Base-by-base conservation (phyloP, 2,888 invertebrate species). In the Myopa tessellatipennis region DNA sequence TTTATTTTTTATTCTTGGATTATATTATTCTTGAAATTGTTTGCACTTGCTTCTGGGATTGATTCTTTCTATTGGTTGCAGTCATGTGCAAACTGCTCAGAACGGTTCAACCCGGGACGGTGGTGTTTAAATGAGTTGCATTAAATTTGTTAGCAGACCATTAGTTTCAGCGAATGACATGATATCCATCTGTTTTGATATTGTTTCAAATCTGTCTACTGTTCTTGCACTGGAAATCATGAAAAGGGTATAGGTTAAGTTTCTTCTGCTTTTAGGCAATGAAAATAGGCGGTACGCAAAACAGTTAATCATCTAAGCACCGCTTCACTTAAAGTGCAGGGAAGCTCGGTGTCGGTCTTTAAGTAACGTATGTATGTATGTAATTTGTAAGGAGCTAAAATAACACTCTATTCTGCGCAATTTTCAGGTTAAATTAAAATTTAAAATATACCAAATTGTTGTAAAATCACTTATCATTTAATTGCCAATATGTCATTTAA, bases 71-170 rank as follows among this genome's bases (percentile, higher is more conserved):
- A 14, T 4, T 16, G 65, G 4, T 34, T 34, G 38, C 36, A 10
- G 10, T 8, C 10, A 34, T 65, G 36, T 10, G 34, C 6, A 3
- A 65, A 34, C 36, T 7, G 40, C 63, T 71, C 16, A 45, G 16
- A 26, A 45, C 65, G 50, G 50, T 63, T 77, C 38, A 16, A 18
- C 18, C 10, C 45, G 38, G 18, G 58, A 8, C 50, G n/a, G 72
- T 34, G 16, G 26, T 55, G 65, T 18, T 70, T 84, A 6, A 18
- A 12, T 82, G 83, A 18, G 85, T 85, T 83, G 85, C 85, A 83
- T 85, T 85, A 82, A 86, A 85, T 85, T 87, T 87, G 85, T 84
- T 87, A 86, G 85, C 86, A 87, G 84, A 86, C 87, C 86, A 87
- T 87, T 87, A 87, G 87, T 85, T 83, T 84, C 80, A 84, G 81